These are phyloP conservation scores for Radopholus similis DNA, from an alignment of 1,140 invertebrate species.

Conservation along the genomic window DNA sequence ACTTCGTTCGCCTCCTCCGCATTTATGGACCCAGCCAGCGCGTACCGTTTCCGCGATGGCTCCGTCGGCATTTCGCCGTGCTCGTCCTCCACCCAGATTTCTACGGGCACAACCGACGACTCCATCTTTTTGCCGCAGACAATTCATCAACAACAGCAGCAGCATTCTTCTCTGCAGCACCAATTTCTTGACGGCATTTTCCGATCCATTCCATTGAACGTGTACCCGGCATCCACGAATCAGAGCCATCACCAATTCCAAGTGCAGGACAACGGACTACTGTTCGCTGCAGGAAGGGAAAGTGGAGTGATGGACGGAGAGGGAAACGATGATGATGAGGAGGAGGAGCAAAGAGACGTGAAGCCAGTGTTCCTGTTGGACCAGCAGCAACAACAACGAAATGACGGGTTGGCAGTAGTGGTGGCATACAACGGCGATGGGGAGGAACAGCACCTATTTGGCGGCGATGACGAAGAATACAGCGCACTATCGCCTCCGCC, in stretches of 20 bases:
- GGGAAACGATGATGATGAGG: not conserved
- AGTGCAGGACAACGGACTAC: too few species aligned
- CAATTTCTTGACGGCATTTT: not conserved
- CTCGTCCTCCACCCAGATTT: conserved; percentile 18
- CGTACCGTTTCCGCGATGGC: conserved; percentile 5
- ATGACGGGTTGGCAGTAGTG: not conserved
- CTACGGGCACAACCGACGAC: not conserved
- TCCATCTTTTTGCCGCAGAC: not conserved
- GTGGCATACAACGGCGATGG: not conserved
- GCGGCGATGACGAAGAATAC: not conserved
- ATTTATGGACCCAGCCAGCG: not conserved
- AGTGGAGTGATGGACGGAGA: not conserved
- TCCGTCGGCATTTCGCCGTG: conserved; percentile 16
- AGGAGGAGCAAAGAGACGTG: not conserved
- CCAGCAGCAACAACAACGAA: not conserved
- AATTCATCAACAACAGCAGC: conserved; percentile 3
- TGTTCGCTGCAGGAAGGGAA: too few species aligned
- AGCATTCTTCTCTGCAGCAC: not conserved
- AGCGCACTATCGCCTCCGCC: conserved; percentile 3
- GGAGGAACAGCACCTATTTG: not conserved
- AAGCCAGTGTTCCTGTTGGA: not conserved
- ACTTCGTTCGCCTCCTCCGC: not conserved
- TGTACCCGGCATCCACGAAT: too few species aligned
- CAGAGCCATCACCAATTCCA: too few species aligned
- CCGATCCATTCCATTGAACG: too few species aligned